These are phyloP conservation scores for Hymenochirus boettgeri DNA, from an alignment of 2,113 vertebrate genomes.

Conservation along the genomic window DNA sequence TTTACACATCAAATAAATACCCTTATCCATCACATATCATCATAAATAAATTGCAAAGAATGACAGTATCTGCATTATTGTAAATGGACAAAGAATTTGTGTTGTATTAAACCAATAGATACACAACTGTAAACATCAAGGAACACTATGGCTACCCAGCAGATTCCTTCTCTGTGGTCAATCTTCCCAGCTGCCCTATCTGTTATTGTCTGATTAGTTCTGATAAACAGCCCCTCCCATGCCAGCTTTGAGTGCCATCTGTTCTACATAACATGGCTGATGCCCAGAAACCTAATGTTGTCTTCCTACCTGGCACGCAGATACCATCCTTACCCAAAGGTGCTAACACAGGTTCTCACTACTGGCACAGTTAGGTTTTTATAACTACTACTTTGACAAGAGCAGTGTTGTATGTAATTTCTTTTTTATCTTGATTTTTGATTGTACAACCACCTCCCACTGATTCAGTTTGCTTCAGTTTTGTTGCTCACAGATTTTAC, in stretches of 20 bases:
- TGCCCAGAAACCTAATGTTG: constrained; percentile 84
- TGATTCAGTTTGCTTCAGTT: constrained; percentile 98
- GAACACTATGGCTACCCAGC: constrained; percentile 66
- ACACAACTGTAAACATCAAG: constrained; percentile 96
- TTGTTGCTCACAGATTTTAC: constrained; percentile 97
- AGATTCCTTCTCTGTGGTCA: constrained; percentile 85
- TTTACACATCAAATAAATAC: too few species aligned
- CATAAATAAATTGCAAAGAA: too few species aligned
- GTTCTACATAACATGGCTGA: constrained; percentile 97
- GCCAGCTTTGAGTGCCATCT: constrained; percentile 97
- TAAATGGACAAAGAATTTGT: too few species aligned
- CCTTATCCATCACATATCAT: too few species aligned
- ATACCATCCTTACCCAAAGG: constrained; percentile 80
- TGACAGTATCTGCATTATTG: too few species aligned
- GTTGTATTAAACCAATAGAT: constrained; percentile 44
- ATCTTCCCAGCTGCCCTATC: constrained; percentile 99
- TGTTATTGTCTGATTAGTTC: constrained; percentile 99
- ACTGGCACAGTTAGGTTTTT: constrained; percentile 78
- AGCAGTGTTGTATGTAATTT: constrained; percentile 86
- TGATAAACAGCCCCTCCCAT: constrained; percentile 99
- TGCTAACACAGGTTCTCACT: constrained; percentile 84
- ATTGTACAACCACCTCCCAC: constrained; percentile 97
- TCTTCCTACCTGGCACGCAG: constrained; percentile 86
- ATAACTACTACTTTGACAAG: constrained; percentile 85
- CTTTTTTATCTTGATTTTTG: constrained; percentile 95